Evolutionary conservation across 2,797 vertebrate species (phyloP).

Genomic region (Oreochromis mossambicus): DNA sequence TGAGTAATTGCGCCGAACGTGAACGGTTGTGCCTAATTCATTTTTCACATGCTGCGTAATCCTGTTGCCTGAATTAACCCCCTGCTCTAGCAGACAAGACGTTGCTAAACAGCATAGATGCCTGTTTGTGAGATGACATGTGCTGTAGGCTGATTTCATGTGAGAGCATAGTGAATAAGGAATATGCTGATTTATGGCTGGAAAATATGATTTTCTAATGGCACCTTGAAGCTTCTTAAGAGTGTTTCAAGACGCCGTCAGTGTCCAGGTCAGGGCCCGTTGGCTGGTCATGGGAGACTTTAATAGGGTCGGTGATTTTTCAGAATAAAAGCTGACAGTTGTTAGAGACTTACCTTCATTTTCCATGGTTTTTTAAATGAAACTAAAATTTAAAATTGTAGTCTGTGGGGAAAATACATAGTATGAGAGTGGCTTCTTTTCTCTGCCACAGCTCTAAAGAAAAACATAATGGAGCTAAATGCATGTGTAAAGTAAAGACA

Average conservation of each 20-base stretch:
- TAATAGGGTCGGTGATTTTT: background rate
- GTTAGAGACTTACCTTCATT: background rate
- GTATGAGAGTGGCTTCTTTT: background rate
- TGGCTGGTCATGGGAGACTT: background rate
- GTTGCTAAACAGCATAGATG: constrained; percentile 13
- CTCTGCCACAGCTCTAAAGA: background rate
- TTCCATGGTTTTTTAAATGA: background rate
- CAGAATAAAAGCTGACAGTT: background rate
- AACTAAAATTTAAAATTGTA: background rate
- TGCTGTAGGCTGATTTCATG: constrained; percentile 6
- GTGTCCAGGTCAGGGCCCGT: background rate
- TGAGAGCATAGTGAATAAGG: background rate
- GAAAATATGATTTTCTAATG: background rate
- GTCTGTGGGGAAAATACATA: background rate
- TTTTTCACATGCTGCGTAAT: constrained; percentile 52
- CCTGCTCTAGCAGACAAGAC: constrained; percentile 16
- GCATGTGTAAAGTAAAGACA: background rate
- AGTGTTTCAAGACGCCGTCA: background rate
- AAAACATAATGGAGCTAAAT: background rate
- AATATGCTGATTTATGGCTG: constrained; percentile 6
- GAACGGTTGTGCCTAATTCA: constrained; percentile 32
- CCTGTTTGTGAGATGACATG: constrained; percentile 5
- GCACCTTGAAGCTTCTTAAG: background rate
- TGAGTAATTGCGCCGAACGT: constrained; percentile 40
- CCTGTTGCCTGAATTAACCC: constrained; percentile 42